Evolutionary conservation across 2,113 vertebrate species (phyloP), one percentile per base, ranked within the genome.

Genomic region (Hemibagrus wyckioides): DNA sequence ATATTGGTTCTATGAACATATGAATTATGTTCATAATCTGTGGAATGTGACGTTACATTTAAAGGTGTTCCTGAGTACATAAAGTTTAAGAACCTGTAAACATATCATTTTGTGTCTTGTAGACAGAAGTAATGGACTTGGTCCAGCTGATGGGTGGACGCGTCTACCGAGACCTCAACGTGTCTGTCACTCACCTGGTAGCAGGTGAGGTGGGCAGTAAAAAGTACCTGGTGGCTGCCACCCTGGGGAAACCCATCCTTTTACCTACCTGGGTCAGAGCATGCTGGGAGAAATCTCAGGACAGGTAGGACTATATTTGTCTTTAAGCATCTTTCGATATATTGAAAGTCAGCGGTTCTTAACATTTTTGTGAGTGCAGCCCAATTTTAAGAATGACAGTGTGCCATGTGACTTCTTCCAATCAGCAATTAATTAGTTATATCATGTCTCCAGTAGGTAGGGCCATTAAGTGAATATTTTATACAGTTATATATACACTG

Each of bases 201-300:
- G 98, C 99, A 73, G 99, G 98, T 90, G 97, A 99, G 92, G 99
- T 99, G 87, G 99, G 99, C 87, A 99, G 97, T 92, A 99, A 99
- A 92, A 99, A 99, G 91, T 99, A 99, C 67, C 91, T 99, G 90
- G 99, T 99, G 84, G 97, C 99, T 90, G 97, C 97, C 92, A 98
- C 94, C 89, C 92, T 99, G 36, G 96, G 96, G 89, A 99, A 97
- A 93, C 97, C 97, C 86, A 95, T 99, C 90, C 92, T 99, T 84
- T 96, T 97, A 90, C 96, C 97, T 25, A 92, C 93, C n/a, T 99
- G 99, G 99, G 93, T 99, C 88, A 96, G 95, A 93, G 61, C 93
- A 4, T 95, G 99, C 90, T 99, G 98, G 98, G 95, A 98, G 79
- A 97, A 96, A 71, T 98, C 97, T 88, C 97, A 98, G 88, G 92